These are phyloP conservation scores for Sparidentex hasta DNA, from an alignment of 2,797 vertebrate species.

Conservation along the genomic window DNA sequence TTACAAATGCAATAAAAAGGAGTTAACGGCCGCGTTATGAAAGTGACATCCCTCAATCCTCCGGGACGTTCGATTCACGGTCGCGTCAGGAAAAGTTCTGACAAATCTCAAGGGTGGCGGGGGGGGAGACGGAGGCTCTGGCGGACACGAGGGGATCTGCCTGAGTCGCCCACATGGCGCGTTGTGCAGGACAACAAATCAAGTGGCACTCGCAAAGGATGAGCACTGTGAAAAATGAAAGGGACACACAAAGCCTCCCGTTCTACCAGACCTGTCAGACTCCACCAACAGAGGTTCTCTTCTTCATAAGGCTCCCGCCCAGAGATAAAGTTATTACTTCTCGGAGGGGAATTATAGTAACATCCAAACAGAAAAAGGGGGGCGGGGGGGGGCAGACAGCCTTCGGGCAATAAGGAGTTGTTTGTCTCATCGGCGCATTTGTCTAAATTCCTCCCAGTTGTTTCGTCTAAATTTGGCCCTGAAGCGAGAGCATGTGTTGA, in stretches of 20 bases:
- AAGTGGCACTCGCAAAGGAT: constrained; percentile 65
- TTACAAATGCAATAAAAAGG: not conserved
- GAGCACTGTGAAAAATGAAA: constrained; percentile 63
- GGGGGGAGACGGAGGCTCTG: constrained; percentile 30
- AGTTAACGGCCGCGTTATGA: not conserved
- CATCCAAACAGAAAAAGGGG: not conserved
- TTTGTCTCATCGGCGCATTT: constrained; percentile 71
- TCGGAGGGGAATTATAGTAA: constrained; percentile 53
- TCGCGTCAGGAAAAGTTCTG: constrained; percentile 25
- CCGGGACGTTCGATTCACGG: constrained; percentile 21
- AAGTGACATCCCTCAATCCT: no score
- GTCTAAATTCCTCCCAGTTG: constrained; percentile 71
- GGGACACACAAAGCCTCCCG: constrained; percentile 43
- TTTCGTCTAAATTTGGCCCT: constrained; percentile 69
- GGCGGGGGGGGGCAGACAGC: not conserved
- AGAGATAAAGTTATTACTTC: constrained; percentile 74
- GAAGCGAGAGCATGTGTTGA: constrained; percentile 48
- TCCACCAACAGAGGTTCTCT: constrained; percentile 48
- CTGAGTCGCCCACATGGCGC: constrained; percentile 42
- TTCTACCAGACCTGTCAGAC: constrained; percentile 56
- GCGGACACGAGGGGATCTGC: not conserved
- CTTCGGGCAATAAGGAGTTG: constrained; percentile 46
- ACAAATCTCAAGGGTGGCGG: constrained; percentile 20
- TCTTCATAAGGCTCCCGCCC: constrained; percentile 61
- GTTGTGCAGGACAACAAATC: constrained; percentile 67